These are phyloP conservation scores for Cossypha heuglini DNA, from an alignment of 2,797 vertebrate genomes.

Conservation along the genomic window DNA sequence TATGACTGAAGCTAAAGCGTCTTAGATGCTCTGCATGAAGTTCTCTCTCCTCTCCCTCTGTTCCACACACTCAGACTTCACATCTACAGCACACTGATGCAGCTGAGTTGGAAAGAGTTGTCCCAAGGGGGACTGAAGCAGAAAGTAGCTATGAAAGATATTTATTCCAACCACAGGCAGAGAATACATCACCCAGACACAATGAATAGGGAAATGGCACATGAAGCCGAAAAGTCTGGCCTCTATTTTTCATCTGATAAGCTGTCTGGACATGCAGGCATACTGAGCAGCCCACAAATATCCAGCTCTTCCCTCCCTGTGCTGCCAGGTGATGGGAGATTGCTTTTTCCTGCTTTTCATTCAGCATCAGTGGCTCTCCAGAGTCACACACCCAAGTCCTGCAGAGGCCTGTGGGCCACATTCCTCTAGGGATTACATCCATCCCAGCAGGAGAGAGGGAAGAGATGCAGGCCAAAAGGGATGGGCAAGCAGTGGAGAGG, in stretches of 20 bases:
- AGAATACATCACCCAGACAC: neutral
- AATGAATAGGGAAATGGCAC: neutral
- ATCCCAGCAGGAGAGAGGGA: neutral
- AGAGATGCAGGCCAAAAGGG: neutral
- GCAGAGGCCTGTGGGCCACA: conserved; percentile 25
- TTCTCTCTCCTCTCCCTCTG: neutral
- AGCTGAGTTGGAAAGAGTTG: neutral
- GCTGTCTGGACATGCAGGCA: neutral
- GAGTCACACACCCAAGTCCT: neutral
- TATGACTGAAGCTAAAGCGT: neutral
- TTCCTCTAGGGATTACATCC: neutral
- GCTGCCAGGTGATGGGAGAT: neutral
- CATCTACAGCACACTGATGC: neutral
- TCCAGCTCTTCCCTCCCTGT: neutral
- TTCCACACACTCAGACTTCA: neutral
- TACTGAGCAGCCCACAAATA: neutral
- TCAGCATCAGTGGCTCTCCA: neutral
- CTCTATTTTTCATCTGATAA: neutral
- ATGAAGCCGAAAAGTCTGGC: neutral
- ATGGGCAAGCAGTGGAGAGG: neutral
- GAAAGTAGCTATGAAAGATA: conserved; percentile 5
- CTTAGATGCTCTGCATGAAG: neutral
- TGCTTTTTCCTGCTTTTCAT: neutral
- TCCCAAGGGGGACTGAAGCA: neutral
- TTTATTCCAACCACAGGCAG: conserved; percentile 27